phyloP scores from a whole-genome alignment of 2,888 invertebrate genomes.

The Thecophora atra region DNA sequence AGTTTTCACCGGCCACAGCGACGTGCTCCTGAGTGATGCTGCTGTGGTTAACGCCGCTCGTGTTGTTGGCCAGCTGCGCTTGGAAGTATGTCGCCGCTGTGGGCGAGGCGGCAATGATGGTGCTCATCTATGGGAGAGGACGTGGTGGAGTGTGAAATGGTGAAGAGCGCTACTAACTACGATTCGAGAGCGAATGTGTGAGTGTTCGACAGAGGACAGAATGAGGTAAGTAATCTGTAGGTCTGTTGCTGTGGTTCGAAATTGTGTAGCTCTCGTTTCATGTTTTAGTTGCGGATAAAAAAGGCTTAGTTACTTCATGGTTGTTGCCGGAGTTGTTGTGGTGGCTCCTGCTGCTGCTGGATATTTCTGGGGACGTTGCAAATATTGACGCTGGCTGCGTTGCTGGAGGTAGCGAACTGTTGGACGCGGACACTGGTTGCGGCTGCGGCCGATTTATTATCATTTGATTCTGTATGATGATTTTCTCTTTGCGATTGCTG shows the following conservation, averaged over 20 bases:
- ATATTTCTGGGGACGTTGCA: constrained; percentile 46
- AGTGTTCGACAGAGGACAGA: constrained; percentile 34
- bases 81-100: constrained; percentile 61
- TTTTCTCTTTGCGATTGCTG: constrained; percentile 64
- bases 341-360: constrained; percentile 35
- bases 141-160: background rate
- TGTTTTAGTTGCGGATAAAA: constrained; percentile 38
- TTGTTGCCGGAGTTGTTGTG: constrained; percentile 50
- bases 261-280: constrained; percentile 16
- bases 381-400: constrained; percentile 44
- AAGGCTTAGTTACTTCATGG: constrained; percentile 61
- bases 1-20: constrained; percentile 36
- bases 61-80: constrained; percentile 53
- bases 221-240: constrained; percentile 40
- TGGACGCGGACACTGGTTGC: constrained; percentile 34
- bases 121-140: constrained; percentile 54
- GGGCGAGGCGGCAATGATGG: constrained; percentile 62
- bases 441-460: constrained; percentile 57
- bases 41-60: constrained; percentile 42
- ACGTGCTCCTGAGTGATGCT: constrained; percentile 38
- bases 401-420: constrained; percentile 13
- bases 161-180: background rate
- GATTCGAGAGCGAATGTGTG: background rate
- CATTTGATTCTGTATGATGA: constrained; percentile 64
- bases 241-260: constrained; percentile 41